Conservation (phyloP, 2,113 vertebrate species). For the Gallinago media region DNA sequence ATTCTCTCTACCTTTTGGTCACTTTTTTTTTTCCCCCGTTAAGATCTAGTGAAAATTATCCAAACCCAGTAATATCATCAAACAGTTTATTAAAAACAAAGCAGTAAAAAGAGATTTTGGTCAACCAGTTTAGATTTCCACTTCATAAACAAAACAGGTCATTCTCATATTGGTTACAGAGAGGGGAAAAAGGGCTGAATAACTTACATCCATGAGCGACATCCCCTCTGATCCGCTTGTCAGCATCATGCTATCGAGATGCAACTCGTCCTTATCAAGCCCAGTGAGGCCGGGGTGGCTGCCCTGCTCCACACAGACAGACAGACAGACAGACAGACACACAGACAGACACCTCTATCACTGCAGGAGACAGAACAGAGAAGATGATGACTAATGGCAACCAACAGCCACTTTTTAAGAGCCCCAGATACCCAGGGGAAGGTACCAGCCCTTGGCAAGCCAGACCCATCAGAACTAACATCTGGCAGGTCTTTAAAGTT, state of each 20-base stretch:
- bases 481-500: background rate
- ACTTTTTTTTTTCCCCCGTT: background rate
- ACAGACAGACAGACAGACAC: background rate
- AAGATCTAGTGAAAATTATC: background rate
- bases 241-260: background rate
- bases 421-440: background rate
- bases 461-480: background rate
- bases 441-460: background rate
- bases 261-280: background rate
- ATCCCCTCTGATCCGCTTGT: background rate
- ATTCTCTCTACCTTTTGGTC: background rate
- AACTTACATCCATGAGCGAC: background rate
- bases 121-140: background rate
- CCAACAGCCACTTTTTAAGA: background rate
- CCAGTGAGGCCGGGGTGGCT: background rate
- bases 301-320: background rate
- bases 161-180: background rate
- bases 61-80: background rate
- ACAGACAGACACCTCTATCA: background rate
- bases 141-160: background rate
- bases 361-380: slow-evolving; percentile 7
- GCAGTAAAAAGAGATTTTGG: background rate
- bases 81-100: background rate
- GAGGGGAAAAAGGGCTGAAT: background rate
- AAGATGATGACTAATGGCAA: background rate